Conservation (phyloP, 2,888 invertebrate species). For the Plagiodera versicolora region DNA sequence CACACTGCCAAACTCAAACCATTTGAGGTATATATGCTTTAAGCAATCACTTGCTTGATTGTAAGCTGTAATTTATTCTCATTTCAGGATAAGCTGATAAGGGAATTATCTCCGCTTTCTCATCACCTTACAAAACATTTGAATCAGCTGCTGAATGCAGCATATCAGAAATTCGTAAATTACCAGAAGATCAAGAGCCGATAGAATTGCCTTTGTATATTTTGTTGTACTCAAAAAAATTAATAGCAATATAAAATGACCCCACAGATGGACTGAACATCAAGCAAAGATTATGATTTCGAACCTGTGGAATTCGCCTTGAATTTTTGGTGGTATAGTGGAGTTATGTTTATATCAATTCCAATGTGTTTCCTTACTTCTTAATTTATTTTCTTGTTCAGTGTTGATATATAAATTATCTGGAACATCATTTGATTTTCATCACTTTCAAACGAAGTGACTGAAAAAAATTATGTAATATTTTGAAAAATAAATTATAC, state of each 20-base stretch:
- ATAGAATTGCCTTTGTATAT: conserved; percentile 35
- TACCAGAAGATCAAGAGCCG: conserved; percentile 68
- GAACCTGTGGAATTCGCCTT: no score
- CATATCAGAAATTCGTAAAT: conserved; percentile 80
- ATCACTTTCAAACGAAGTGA: neutral
- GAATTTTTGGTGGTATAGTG: neutral
- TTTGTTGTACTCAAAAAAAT: conserved; percentile 9
- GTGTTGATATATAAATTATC: neutral
- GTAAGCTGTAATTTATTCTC: neutral
- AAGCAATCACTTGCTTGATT: no score
- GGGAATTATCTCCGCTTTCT: conserved; percentile 79
- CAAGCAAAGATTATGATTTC: no score
- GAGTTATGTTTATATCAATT: neutral
- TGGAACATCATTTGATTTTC: neutral
- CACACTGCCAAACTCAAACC: conserved; percentile 83
- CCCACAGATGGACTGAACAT: conserved; percentile 3
- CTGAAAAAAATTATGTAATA: neutral
- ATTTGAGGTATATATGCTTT: conserved; percentile 85
- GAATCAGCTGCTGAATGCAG: conserved; percentile 83
- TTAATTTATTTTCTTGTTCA: neutral
- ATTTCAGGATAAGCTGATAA: conserved; percentile 75
- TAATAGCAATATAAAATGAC: conserved; percentile 17
- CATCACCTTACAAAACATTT: conserved; percentile 82
- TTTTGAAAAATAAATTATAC: neutral
- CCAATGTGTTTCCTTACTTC: neutral